These are phyloP conservation scores for Aphelenchoides avenae DNA, from an alignment of 1,140 invertebrate genomes.

Conservation along the genomic window DNA sequence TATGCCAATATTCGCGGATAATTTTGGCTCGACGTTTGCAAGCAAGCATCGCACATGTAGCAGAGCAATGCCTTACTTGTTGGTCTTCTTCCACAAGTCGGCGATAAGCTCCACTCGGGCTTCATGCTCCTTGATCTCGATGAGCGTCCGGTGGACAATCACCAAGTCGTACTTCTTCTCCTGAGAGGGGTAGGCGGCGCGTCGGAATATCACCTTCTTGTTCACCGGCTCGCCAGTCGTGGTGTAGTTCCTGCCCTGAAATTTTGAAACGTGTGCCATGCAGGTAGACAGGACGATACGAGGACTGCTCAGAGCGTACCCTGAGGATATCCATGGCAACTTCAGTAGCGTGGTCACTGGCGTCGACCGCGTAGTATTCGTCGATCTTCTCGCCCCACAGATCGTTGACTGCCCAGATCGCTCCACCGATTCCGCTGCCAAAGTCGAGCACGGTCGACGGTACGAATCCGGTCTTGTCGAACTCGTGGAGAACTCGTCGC, in stretches of 20 bases:
- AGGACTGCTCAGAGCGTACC: background rate
- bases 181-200: conserved; percentile 29
- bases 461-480: conserved; percentile 34
- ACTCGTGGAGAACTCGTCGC: conserved; percentile 39
- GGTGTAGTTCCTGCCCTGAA: conserved; percentile 30
- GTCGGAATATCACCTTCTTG: conserved; percentile 42
- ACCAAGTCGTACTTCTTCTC: conserved; percentile 48
- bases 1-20: background rate
- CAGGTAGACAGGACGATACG: no score
- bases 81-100: conserved; percentile 42
- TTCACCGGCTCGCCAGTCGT: conserved; percentile 24
- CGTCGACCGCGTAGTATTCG: no score
- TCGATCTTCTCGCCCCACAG: conserved; percentile 26
- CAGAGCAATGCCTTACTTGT: conserved; percentile 24
- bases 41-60: background rate
- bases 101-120: conserved; percentile 35
- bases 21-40: background rate
- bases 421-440: conserved; percentile 38
- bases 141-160: conserved; percentile 41
- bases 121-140: conserved; percentile 37
- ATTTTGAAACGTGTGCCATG: conserved; percentile 8
- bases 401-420: conserved; percentile 46
- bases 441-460: conserved; percentile 43
- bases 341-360: no score
- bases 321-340: conserved; percentile 12